Conservation (phyloP, 1,140 invertebrate species). For the Meteorus sp. region DNA sequence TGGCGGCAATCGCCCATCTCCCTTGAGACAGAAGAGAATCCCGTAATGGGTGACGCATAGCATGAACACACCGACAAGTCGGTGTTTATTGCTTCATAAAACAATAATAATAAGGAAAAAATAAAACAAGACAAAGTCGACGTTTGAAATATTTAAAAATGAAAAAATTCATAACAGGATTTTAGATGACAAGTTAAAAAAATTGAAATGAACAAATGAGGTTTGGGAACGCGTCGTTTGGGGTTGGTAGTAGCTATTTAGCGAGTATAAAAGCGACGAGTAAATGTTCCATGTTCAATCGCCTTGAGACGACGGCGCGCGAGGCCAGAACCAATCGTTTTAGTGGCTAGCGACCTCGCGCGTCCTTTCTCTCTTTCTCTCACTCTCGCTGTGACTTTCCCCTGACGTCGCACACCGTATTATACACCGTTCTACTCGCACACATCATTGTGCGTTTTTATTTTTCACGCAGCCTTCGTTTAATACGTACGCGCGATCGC, state of each 20-base stretch:
- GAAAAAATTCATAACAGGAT: background rate
- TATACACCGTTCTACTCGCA: background rate
- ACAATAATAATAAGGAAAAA: background rate
- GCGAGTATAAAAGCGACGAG: conserved; percentile 19
- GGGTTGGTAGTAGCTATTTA: conserved; percentile 15
- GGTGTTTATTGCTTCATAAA: background rate
- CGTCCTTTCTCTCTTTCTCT: conserved; percentile 9
- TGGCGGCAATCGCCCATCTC: conserved; percentile 11
- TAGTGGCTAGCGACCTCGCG: conserved; percentile 26
- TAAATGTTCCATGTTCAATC: conserved; percentile 16
- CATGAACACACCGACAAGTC: too few species aligned
- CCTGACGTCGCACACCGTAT: background rate
- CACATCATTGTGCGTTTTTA: too few species aligned
- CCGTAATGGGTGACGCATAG: too few species aligned
- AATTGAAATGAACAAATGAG: conserved; percentile 8
- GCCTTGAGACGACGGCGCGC: conserved; percentile 17
- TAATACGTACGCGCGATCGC: too few species aligned
- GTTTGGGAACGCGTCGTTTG: background rate
- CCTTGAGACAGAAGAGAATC: too few species aligned
- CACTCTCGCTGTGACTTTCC: background rate
- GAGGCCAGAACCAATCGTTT: conserved; percentile 28
- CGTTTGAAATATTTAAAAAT: background rate
- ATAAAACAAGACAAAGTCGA: background rate
- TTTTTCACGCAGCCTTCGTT: too few species aligned
- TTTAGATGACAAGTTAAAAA: background rate